phyloP scores from a whole-genome alignment of 2,888 invertebrate genomes.

The Reticulitermes lucifugus region DNA sequence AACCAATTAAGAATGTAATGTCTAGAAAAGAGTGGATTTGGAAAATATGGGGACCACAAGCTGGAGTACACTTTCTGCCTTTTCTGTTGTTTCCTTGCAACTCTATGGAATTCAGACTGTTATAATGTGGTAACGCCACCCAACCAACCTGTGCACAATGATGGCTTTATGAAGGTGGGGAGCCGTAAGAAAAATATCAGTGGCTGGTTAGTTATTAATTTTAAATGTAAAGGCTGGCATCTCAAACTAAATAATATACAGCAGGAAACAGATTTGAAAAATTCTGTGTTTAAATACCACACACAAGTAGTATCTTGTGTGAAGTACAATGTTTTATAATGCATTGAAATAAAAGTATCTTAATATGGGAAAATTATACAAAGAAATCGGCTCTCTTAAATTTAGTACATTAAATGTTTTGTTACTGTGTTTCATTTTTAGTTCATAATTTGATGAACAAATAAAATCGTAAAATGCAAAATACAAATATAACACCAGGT shows the following conservation, averaged over 20 bases:
- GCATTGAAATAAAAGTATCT: background rate
- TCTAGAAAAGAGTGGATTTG: too few relatives aligned
- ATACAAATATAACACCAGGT: conserved; percentile 5
- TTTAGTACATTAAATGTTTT: background rate
- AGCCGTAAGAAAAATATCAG: too few relatives aligned
- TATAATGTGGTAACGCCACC: too few relatives aligned
- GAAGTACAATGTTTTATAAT: background rate
- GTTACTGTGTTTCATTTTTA: background rate
- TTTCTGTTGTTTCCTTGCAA: too few relatives aligned
- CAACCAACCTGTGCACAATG: too few relatives aligned
- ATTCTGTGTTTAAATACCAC: background rate
- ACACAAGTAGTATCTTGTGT: background rate
- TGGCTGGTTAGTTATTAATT: too few relatives aligned
- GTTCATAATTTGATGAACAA: background rate
- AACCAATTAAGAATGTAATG: too few relatives aligned
- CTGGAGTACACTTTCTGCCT: too few relatives aligned
- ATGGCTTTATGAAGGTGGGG: too few relatives aligned
- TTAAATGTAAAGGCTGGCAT: background rate
- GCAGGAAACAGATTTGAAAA: background rate
- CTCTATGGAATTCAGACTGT: too few relatives aligned
- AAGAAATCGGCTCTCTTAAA: background rate
- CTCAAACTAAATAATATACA: background rate
- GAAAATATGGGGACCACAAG: too few relatives aligned
- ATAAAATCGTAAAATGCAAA: background rate
- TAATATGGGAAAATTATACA: background rate